Conservation (phyloP, 2,113 vertebrate species). For the Spea multiplicata region DNA sequence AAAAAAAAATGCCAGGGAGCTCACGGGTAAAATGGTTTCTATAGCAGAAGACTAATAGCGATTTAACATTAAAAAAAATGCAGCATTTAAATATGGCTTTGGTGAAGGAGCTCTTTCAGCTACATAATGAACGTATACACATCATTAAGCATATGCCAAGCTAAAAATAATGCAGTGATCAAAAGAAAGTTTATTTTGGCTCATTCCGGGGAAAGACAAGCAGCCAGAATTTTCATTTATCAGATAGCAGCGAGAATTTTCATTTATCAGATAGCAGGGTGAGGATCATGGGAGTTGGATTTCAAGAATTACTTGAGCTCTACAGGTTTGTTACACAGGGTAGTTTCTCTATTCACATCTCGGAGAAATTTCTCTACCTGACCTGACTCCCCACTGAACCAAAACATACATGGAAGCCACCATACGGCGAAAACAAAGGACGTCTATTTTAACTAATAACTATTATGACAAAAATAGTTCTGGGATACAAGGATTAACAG, state of each 20-base stretch:
- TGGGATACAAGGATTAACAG: not conserved
- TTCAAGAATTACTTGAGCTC: no score
- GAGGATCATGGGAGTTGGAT: no score
- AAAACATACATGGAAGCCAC: not conserved
- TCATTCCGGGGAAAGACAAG: not conserved
- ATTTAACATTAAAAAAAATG: not conserved
- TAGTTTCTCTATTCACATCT: no score
- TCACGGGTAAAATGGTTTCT: not conserved
- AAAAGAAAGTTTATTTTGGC: not conserved
- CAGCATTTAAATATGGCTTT: not conserved
- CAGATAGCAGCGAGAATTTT: no score
- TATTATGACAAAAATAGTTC: not conserved
- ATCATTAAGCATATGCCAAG: not conserved
- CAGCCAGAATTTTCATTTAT: no score
- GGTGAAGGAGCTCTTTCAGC: not conserved
- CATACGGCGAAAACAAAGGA: not conserved
- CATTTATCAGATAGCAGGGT: no score
- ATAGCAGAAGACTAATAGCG: not conserved
- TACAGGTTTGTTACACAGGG: no score
- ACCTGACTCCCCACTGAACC: no score
- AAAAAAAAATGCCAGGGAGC: not conserved
- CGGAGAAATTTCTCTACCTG: no score
- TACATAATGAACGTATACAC: not conserved
- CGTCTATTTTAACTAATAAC: not conserved
- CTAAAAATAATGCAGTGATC: not conserved